Conservation (phyloP, 2,113 vertebrate genomes). For the Archilochus colubris region DNA sequence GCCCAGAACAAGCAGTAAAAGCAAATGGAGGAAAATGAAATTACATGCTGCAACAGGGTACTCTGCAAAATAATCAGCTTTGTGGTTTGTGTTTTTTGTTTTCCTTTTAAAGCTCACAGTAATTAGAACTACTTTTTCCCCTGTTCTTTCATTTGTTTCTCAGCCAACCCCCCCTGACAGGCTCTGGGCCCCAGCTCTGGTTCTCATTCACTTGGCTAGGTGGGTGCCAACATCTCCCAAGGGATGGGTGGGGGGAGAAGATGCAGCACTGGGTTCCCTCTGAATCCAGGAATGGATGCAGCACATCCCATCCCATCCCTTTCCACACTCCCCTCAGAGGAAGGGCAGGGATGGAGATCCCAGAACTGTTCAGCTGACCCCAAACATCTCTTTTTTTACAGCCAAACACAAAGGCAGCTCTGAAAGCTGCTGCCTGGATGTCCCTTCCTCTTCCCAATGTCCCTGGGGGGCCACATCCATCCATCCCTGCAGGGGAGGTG, state of each 20-base stretch:
- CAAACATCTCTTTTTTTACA: neutral
- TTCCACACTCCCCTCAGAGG: neutral
- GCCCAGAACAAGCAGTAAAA: slow-evolving; percentile 23
- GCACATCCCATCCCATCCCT: neutral
- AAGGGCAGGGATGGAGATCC: neutral
- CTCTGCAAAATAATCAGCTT: neutral
- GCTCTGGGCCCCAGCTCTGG: neutral
- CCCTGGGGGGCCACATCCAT: neutral
- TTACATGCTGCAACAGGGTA: slow-evolving; percentile 8
- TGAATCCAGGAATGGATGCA: neutral
- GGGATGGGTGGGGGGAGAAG: neutral
- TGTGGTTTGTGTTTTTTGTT: neutral
- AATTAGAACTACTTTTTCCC: neutral
- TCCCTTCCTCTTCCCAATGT: neutral
- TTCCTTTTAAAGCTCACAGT: neutral
- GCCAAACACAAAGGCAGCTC: fast-evolving
- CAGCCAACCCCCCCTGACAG: neutral
- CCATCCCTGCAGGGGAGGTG: neutral
- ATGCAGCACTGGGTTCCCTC: neutral
- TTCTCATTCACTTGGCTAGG: neutral
- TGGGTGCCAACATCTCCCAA: neutral
- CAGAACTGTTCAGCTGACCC: neutral
- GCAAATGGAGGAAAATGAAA: slow-evolving; percentile 39
- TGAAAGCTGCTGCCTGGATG: neutral
- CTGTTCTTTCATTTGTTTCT: neutral